Evolutionary conservation across 1,140 invertebrate genomes (phyloP), one percentile per base, ranked within the genome.

Genomic region (Eufriesea mexicana): DNA sequence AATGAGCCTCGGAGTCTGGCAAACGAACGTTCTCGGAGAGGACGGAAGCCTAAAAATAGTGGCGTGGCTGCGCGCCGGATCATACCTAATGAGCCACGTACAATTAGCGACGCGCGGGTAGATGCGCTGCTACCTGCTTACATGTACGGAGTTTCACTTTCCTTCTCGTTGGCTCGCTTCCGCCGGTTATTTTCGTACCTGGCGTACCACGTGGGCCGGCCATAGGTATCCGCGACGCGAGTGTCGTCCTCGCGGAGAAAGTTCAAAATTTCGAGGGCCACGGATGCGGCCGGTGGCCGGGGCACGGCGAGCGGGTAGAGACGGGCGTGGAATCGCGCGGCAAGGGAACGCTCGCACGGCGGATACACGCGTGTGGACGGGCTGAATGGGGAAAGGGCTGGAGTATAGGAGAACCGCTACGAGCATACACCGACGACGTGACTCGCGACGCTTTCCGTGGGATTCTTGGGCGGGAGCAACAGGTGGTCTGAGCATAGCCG

Each of bases 111-210:
- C 49, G 23, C 49, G 62, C 73, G 18, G 66, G 23, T 62, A 55
- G 49, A 62, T 64, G 42, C 62, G 57, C 71, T 68, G 57, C 71
- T 68, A 61, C 42, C 61, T 57, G 25, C 35, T 85, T 57, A 72
- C 67, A 23, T 59, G 42, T n/a, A 86, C 64, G 78, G 83, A 92
- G 91, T 93, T 93, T 93, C 92, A 93, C 92, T 93, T 93, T 93
- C 91, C 89, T 89, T 89, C 85, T 89, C 88, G 85, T 84, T 87
- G 80, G 83, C 61, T 85, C 71, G 77, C 84, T 89, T 89, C 88
- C 88, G 88, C 49, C 57, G 81, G 86, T 74, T 88, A 88, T 89
- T 88, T 89, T 89, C 79, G 78, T 89, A 79, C 70, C 64, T 82
- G 77, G 79, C 81, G 64, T 80, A 77, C 72, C 84, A 73, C 66